These are phyloP conservation scores for Peromyscus attwateri DNA, from an alignment of 2,797 vertebrate genomes.

Conservation along the genomic window DNA sequence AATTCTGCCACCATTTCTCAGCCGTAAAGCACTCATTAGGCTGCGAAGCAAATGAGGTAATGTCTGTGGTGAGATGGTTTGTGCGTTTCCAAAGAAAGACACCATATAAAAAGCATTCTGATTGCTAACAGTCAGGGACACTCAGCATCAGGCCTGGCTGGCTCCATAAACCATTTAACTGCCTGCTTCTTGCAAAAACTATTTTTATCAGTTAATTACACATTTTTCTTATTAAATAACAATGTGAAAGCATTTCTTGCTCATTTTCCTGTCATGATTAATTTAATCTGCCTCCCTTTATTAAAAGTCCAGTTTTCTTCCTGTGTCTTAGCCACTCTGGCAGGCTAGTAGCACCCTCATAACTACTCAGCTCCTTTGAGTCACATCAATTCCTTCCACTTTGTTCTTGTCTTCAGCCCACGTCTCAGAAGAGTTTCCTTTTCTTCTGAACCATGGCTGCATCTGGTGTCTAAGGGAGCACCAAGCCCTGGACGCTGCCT, in stretches of 20 bases:
- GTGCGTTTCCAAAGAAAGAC: constrained; percentile 85
- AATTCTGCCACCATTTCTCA: constrained; percentile 70
- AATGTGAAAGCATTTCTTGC: constrained; percentile 82
- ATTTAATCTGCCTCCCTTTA: constrained; percentile 82
- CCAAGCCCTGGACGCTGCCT: neutral
- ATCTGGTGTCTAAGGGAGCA: neutral
- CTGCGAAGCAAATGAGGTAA: constrained; percentile 83
- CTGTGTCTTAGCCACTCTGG: constrained; percentile 77
- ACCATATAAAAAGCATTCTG: constrained; percentile 85
- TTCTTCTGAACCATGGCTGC: neutral
- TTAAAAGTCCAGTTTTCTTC: constrained; percentile 78
- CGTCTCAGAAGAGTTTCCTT: neutral
- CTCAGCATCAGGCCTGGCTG: constrained; percentile 79
- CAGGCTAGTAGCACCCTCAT: constrained; percentile 75
- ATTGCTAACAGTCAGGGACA: constrained; percentile 81
- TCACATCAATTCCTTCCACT: constrained; percentile 81
- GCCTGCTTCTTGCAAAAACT: constrained; percentile 81
- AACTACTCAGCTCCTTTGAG: constrained; percentile 74
- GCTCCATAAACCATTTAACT: constrained; percentile 82
- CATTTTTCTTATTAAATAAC: constrained; percentile 86
- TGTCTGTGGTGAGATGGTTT: constrained; percentile 82
- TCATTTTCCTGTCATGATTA: constrained; percentile 84
- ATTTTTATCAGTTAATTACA: constrained; percentile 86
- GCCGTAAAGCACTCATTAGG: constrained; percentile 81
- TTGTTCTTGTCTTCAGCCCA: neutral